Evolutionary conservation across 1,140 invertebrate species (phyloP), one percentile per base, ranked within the genome.

Genomic region (Neodiprion lecontei): DNA sequence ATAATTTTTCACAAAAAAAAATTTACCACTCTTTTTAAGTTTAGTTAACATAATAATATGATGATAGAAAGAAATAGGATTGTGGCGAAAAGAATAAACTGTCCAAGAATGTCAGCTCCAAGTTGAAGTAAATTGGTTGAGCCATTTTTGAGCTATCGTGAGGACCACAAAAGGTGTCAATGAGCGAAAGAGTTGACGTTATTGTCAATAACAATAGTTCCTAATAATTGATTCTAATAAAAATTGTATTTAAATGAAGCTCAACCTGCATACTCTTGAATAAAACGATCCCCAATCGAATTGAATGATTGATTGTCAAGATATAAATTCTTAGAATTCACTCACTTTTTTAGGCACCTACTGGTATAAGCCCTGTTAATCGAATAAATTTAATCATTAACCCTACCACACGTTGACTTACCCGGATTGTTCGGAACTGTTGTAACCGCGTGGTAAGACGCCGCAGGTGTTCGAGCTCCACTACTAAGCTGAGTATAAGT

Each of bases 401-500:
- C 28, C 28, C 28, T 40, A 9, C n/a, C 47, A 7, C 10, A 40
- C 47, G 47, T 50, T 23, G 61, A 72, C 21, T 79, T 80, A 89
- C 90, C 89, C 76, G 90, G 88, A 85, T 90, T 89, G 77, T 88
- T 87, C 80, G 90, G 88, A 75, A 89, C 86, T 84, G 91, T 88
- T 77, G 90, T 88, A 61, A 90, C 83, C 73, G 90, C 87, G 72
- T 90, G 86, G 77, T 92, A 90, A 81, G 91, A 88, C 48, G 89
- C 79, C 23, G 89, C 88, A 75, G 90, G 87, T 61, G 89, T 89
- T 76, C 90, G 86, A 73, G 89, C 87, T 53, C 91, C 91, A 47
- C 92, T 92, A 84, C 93, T 94, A 8, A 96, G 89, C 86, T 96
- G 96, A 76, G 95, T 97, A 86, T 96, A 97, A 11, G 94, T 96